Base-by-base conservation (phyloP, 2,888 invertebrate species). In the Leptarthrus brevirostris region DNA sequence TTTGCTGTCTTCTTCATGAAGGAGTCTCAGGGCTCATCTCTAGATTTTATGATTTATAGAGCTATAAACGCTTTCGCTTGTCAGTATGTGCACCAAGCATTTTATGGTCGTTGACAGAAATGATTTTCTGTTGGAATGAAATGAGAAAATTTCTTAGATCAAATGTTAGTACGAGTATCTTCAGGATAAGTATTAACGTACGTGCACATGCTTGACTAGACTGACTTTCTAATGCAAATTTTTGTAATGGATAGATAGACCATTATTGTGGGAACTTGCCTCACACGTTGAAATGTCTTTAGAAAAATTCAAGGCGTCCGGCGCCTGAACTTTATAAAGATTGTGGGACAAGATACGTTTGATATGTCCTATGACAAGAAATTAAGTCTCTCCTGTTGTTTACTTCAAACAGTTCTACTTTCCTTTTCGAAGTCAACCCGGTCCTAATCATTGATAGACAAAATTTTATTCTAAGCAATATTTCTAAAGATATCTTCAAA, bases 171-270 rank as follows among this genome's bases (percentile, higher is more conserved):
- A 8, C 30, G 8, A 30, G 30, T 30, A 30, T 6, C 30, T 1
- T 36, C 3, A n/a, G n/a, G n/a, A n/a, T n/a, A n/a, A n/a, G n/a
- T n/a, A n/a, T n/a, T n/a, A n/a, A n/a, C n/a, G n/a, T n/a, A n/a
- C n/a, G 58, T 30, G 58, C 58, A 34, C 18, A 18, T 34, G 36
- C 30, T 36, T 18, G 40, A 20, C 54, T 12, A 6, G 1, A 22
- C 61, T 61, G 36, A 40, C 61, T 61, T 61, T 61, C 61, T 61
- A 61, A 61, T 61, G 61, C 61, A 61, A 61, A 61, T 61, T 61
- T 61, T 20, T 36, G 16, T 30, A 56, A 56, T 56, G 24, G 16
- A n/a, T 30, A 56, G 12, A n/a, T n/a, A n/a, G 24, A 56, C 56
- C 18, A 20, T 61, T 36, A 61, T 40, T 40, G 61, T 61, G 61